Evolutionary conservation across 2,113 vertebrate genomes (phyloP).

Genomic region (Miniopterus natalensis): DNA sequence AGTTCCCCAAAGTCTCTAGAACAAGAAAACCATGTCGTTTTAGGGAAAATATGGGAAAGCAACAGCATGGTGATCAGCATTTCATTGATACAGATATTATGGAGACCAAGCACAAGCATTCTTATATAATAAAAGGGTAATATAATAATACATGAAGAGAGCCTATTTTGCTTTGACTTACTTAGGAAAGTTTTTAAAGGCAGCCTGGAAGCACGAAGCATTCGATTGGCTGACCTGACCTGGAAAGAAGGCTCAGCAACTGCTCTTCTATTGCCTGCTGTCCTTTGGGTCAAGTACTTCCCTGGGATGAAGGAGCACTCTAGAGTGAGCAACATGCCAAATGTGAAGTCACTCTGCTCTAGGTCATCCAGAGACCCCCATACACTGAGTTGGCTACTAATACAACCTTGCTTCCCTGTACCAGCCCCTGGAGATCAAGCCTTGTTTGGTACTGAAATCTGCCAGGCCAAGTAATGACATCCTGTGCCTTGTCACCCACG

Average conservation of each 20-base stretch:
- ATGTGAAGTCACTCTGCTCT: not conserved
- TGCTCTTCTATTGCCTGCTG: not conserved
- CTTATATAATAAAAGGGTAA: not conserved
- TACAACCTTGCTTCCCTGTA: not conserved
- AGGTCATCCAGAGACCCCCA: not conserved
- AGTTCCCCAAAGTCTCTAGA: not conserved
- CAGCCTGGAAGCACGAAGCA: not conserved
- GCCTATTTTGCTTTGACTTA: not conserved
- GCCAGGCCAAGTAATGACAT: not conserved
- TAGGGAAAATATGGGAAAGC: not conserved
- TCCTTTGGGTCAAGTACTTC: not conserved
- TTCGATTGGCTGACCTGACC: not conserved
- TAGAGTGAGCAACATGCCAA: not conserved
- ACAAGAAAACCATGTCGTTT: not conserved
- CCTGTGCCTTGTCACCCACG: not conserved
- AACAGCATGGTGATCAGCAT: not conserved
- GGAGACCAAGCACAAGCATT: not conserved
- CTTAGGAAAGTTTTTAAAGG: not conserved
- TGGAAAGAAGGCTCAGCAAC: not conserved
- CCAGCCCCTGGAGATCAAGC: not conserved
- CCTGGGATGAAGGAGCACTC: not conserved
- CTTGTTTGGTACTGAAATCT: not conserved
- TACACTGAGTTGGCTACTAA: not conserved
- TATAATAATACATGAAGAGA: not conserved
- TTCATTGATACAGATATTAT: rapidly evolving